Percentiles rank a stretch among this genome's conserved stretches.
Evolutionary conservation across 2,113 vertebrate genomes (phyloP).

Genomic region (Callaeas wilsoni): DNA sequence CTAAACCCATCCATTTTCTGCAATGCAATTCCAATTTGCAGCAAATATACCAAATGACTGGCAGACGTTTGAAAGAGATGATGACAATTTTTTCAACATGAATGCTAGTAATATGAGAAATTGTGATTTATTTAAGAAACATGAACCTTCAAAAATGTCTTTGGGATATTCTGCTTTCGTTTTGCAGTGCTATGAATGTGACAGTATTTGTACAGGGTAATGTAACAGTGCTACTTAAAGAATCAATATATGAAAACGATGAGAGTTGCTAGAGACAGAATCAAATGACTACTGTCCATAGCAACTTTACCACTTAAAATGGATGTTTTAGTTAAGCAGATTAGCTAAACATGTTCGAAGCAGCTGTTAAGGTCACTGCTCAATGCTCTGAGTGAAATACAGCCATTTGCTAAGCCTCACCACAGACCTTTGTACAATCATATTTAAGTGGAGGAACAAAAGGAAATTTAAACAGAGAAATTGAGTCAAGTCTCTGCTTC

Average conservation of each 20-base stretch:
- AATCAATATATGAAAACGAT: not conserved
- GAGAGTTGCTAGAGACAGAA: not conserved
- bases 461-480: not conserved
- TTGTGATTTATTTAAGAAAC: not conserved
- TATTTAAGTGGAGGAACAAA: not conserved
- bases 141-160: not conserved
- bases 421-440: accelerated
- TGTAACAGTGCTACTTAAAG: not conserved
- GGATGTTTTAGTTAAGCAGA: not conserved
- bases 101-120: not conserved
- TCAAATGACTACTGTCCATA: not conserved
- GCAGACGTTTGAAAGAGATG: not conserved
- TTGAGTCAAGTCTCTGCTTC: not conserved
- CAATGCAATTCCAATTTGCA: not conserved
- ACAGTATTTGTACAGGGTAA: not conserved
- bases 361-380: not conserved
- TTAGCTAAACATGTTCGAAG: not conserved
- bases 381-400: not conserved
- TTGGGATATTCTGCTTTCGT: not conserved
- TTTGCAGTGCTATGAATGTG: not conserved
- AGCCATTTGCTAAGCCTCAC: not conserved
- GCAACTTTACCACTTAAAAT: not conserved
- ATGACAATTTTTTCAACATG: not conserved
- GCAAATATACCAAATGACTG: not conserved
- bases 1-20: not conserved